Base-by-base conservation (phyloP, 2,797 vertebrate species). In the Acrossocheilus wenchowensis region DNA sequence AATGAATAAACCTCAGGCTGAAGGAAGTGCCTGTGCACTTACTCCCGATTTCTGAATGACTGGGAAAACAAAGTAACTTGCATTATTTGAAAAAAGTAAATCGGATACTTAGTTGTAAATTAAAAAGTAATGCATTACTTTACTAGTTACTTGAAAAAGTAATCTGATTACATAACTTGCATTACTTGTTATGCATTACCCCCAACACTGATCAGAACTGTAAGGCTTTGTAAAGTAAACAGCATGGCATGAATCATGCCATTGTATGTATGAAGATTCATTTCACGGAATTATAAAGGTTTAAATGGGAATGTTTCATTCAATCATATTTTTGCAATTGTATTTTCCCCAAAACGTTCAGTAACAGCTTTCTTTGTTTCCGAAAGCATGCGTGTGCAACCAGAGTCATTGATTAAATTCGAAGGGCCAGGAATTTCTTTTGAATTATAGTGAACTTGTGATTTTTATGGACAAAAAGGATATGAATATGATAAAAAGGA, bases 161-260 rank as follows among this genome's bases (percentile, higher is more conserved):
- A 43, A 43, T 64, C n/a, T 26, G 60, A 64, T 64, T 64, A 30
- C 26, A 1, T 30, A 14, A 64, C 52, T 23, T 9, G 19, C 60
- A 14, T 30, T 64, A 64, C 26, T 6, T 64, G 12, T 64, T 15
- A 64, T 30, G 5, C 1, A 1, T 64, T 30, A 43, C 41, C 62
- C 12, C 26, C 86, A 68, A 78, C 30, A 84, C 72, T 79, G 83
- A 89, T 92, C 82, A 91, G 17, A 50, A 41, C 36, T 12, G 54
- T 43, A 73, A 82, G 26, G 30, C 41, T 75, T 60, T 34, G 69
- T 52, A 57, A 75, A 78, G 50, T 84, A 83, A 90, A 87, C 9
- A 3, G 4, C 14, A 14, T 50, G 62, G 62, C 21, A 21, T 72
- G n/a, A 82, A 72, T 73, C 50, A 45, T 45, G 52, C 39, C 30